These are phyloP conservation scores for Lumbricus terrestris DNA, from an alignment of 2,888 invertebrate species.

Conservation along the genomic window DNA sequence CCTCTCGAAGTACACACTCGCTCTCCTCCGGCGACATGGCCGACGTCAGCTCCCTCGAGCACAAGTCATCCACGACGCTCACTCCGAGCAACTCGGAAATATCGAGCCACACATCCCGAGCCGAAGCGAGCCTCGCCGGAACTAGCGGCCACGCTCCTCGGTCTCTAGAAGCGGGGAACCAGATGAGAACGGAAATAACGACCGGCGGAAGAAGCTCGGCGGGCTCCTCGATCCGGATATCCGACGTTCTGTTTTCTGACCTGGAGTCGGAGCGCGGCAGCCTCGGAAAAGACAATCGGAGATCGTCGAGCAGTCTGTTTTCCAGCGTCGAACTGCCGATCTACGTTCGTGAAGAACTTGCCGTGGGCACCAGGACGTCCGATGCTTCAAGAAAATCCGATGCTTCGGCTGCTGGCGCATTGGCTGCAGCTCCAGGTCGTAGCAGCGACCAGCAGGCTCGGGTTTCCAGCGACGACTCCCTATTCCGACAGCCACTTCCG, in stretches of 20 bases:
- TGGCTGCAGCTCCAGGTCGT: background rate
- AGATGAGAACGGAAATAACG: background rate
- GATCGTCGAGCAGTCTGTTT: slow-evolving; percentile 3
- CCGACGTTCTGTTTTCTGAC: background rate
- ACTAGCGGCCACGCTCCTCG: background rate
- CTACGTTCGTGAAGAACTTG: background rate
- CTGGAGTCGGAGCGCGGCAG: slow-evolving; percentile 5
- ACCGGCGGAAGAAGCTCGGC: background rate
- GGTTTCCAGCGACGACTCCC: background rate
- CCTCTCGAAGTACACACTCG: background rate
- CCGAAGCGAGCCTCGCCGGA: background rate
- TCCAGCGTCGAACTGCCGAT: background rate
- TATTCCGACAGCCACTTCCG: slow-evolving; percentile 23
- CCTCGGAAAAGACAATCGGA: background rate
- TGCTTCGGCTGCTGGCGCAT: background rate
- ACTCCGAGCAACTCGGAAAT: background rate
- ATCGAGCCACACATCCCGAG: background rate
- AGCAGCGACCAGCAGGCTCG: background rate
- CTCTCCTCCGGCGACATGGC: slow-evolving; percentile 19
- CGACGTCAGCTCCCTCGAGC: slow-evolving; percentile 18
- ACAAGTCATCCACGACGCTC: background rate
- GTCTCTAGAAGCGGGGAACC: background rate
- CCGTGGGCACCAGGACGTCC: background rate
- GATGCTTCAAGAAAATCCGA: background rate
- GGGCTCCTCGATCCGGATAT: background rate